Evolutionary conservation across 2,113 vertebrate species (phyloP).

Genomic region (Erythrocercus mccallii): DNA sequence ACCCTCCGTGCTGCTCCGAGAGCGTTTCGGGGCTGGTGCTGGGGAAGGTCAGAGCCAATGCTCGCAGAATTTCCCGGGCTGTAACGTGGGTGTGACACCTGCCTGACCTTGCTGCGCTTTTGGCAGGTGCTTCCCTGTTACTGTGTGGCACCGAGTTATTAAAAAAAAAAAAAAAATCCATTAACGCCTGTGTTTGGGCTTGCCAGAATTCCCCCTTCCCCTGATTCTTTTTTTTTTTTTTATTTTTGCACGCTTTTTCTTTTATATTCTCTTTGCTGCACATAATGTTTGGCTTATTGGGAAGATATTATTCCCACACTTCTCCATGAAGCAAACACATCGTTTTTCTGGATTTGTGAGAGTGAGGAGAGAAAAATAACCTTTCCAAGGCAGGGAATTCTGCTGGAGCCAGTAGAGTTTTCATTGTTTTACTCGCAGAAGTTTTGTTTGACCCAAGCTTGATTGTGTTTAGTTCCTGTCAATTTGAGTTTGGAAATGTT

Average conservation of each 20-base stretch:
- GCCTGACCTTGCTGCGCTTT: slow-evolving; percentile 62
- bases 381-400: background rate
- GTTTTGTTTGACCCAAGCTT: slow-evolving; percentile 54
- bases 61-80: slow-evolving; percentile 28
- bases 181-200: background rate
- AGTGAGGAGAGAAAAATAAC: slow-evolving; percentile 1
- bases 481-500: slow-evolving; percentile 65
- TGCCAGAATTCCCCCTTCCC: slow-evolving; percentile 23
- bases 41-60: slow-evolving; percentile 50
- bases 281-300: slow-evolving; percentile 27
- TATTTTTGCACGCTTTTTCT: background rate
- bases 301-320: background rate
- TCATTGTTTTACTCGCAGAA: slow-evolving; percentile 36
- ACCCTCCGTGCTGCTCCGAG: rapidly evolving
- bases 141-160: slow-evolving; percentile 32
- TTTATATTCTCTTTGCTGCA: slow-evolving; percentile 15
- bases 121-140: slow-evolving; percentile 56
- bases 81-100: slow-evolving; percentile 10
- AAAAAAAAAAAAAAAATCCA: slow-evolving; percentile 57
- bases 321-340: background rate
- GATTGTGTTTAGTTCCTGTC: slow-evolving; percentile 71
- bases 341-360: background rate
- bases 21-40: background rate
- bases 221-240: background rate
- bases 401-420: background rate